Base-by-base conservation (phyloP, 2,888 invertebrate genomes). In the Theristus sp. region DNA sequence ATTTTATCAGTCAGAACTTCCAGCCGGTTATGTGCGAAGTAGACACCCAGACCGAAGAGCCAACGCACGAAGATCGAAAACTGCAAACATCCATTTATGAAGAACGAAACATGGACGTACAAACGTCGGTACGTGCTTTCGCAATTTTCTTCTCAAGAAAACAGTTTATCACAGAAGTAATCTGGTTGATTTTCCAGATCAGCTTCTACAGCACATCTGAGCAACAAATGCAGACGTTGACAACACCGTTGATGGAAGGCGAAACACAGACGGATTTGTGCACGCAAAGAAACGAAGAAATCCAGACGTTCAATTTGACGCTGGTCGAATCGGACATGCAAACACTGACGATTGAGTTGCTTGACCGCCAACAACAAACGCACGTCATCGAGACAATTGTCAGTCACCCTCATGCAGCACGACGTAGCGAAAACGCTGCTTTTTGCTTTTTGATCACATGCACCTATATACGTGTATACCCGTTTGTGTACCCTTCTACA, bases 21-120 rank as follows among this genome's bases (percentile, higher is more conserved):
- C 6, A 31, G 24, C 1, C 61, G 22, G 52, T 52, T 3, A 22
- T 6, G 25, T n/a, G 69, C 60, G 68, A 67, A 30, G 65, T 64
- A 1, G 64, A 65, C 56, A 66, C 66, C 20, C 69, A 69, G 61
- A 69, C 69, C 0, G 69, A 69, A 38, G 10, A 38, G 6, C 38
- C 38, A 17, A 38, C 38, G 17, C 38, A 13, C 38, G 38, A n/a
- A n/a, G n/a, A 38, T 38, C 17, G 38, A 17, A 17, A 38, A 17
- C 10, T 6, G 17, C 38, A 38, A 38, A 38, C 38, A 17, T 6
- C 6, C 17, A 17, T 13, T 17, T 6, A 13, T 38, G 38, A 38
- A 13, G 38, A 13, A 6, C 6, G 17, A 17, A 17, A 38, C 6
- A 13, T 38, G 38, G 38, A 38, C 17, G 38, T 38, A 38, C 38